These are phyloP conservation scores for Cistogaster globosa DNA, from an alignment of 2,888 invertebrate genomes.

Conservation along the genomic window DNA sequence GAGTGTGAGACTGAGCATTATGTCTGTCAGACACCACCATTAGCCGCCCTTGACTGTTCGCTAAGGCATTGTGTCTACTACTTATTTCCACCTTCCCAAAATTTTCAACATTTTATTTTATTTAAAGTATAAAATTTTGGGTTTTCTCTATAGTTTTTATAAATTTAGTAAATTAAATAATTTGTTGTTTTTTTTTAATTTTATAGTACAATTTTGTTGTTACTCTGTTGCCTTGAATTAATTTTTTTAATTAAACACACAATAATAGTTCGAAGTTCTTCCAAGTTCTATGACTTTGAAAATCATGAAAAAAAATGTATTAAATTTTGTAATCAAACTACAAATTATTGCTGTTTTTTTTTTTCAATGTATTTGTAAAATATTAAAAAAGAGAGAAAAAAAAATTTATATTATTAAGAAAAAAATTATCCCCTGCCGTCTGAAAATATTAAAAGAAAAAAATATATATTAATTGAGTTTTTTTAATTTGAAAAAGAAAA, in stretches of 20 bases:
- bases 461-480: slow-evolving; percentile 44
- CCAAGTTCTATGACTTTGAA: slow-evolving; percentile 64
- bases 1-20: slow-evolving; percentile 67
- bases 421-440: slow-evolving; percentile 1
- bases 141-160: slow-evolving; percentile 50
- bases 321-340: slow-evolving; percentile 47
- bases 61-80: slow-evolving; percentile 38
- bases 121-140: slow-evolving; percentile 8
- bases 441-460: slow-evolving; percentile 1
- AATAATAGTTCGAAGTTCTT: slow-evolving; percentile 65
- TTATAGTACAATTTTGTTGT: slow-evolving; percentile 63
- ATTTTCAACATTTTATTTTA: slow-evolving; percentile 6
- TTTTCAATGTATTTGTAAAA: slow-evolving; percentile 1
- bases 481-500: slow-evolving; percentile 39
- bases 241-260: slow-evolving; percentile 47
- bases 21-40: slow-evolving; percentile 35
- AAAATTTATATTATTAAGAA: slow-evolving; percentile 20
- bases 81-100: slow-evolving; percentile 31
- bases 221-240: slow-evolving; percentile 67
- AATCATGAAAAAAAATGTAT: slow-evolving; percentile 60
- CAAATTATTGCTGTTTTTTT: slow-evolving; percentile 33
- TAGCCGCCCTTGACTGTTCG: slow-evolving; percentile 16
- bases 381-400: background rate
- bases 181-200: slow-evolving; percentile 58
- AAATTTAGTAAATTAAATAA: slow-evolving; percentile 50